A percentile compares a stretch with the other conserved stretches of the same genome.
Evolutionary conservation across 2,888 invertebrate species (phyloP).

Genomic region (Laspeyria flexula): DNA sequence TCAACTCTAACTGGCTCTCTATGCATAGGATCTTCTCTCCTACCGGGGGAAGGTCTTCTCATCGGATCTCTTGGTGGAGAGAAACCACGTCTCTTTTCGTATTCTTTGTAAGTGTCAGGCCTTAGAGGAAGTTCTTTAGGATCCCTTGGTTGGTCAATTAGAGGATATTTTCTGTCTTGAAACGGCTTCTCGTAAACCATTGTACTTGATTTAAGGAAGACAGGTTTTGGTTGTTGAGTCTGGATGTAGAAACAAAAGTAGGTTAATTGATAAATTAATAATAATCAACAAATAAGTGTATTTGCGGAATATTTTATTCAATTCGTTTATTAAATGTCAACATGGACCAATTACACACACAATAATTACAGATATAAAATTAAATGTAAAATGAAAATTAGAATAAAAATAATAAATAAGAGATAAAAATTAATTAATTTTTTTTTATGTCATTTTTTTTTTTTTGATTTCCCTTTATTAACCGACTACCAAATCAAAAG

Average conservation of each 20-base stretch:
- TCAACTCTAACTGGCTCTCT: slow-evolving; percentile 17
- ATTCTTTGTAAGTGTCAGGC: slow-evolving; percentile 39
- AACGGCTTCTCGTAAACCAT: slow-evolving; percentile 36
- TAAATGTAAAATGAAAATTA: too few relatives aligned
- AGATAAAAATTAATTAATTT: too few relatives aligned
- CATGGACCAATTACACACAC: too few relatives aligned
- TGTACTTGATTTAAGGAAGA: slow-evolving; percentile 19
- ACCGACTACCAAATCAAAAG: too few relatives aligned
- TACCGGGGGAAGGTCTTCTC: slow-evolving; percentile 3
- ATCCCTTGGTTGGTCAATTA: slow-evolving; percentile 31
- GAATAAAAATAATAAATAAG: too few relatives aligned
- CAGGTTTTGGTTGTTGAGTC: slow-evolving; percentile 39
- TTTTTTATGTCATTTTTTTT: too few relatives aligned
- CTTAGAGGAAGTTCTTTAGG: slow-evolving; percentile 18
- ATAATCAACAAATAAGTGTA: too few relatives aligned
- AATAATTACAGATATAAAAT: too few relatives aligned
- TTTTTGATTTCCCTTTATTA: too few relatives aligned
- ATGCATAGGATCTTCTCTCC: slow-evolving; percentile 24
- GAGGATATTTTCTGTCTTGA: slow-evolving; percentile 46
- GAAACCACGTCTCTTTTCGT: slow-evolving; percentile 34
- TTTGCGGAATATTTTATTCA: too few relatives aligned
- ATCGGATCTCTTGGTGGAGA: slow-evolving; percentile 22
- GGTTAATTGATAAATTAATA: too few relatives aligned
- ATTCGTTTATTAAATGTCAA: too few relatives aligned
- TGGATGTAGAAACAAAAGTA: slow-evolving; percentile 10